These are phyloP conservation scores for Urocyon cinereoargenteus DNA, from an alignment of 2,797 vertebrate genomes.

Conservation along the genomic window DNA sequence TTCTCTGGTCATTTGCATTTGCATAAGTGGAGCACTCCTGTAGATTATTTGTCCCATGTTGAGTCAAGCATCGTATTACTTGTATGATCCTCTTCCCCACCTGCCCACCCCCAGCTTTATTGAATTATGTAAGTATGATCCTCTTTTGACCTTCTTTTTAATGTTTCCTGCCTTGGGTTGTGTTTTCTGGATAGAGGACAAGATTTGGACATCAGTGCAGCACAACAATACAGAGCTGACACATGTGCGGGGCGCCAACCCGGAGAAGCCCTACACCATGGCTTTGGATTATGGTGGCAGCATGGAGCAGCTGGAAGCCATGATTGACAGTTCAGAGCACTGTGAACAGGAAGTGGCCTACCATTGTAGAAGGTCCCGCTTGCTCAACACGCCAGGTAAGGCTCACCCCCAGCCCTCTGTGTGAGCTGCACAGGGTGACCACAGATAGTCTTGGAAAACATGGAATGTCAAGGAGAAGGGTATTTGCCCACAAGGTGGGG, in stretches of 20 bases:
- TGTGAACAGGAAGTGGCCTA: conserved; percentile 96
- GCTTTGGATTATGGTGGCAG: conserved; percentile 93
- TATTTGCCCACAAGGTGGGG: neutral
- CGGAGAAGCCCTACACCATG: conserved; percentile 89
- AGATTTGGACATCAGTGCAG: conserved; percentile 94
- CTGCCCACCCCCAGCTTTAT: neutral
- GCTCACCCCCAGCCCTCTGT: fast-evolving
- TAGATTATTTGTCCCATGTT: fast-evolving
- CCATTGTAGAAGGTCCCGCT: conserved; percentile 94
- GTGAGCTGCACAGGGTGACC: neutral
- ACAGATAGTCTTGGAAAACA: neutral
- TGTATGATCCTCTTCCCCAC: neutral
- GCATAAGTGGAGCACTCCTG: fast-evolving
- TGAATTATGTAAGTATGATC: neutral
- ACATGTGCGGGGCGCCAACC: conserved; percentile 89
- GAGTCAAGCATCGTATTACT: neutral
- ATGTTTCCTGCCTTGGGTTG: neutral
- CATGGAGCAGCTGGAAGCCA: conserved; percentile 90
- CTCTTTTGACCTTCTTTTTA: neutral
- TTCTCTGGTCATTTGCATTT: neutral
- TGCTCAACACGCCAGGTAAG: conserved; percentile 95
- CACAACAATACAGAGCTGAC: conserved; percentile 94
- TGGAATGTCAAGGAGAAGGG: fast-evolving
- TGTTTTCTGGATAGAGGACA: conserved; percentile 90
- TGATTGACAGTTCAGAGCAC: conserved; percentile 93